phyloP scores from a whole-genome alignment of 2,797 vertebrate genomes.

The Typhlichthys eigenmanni region DNA sequence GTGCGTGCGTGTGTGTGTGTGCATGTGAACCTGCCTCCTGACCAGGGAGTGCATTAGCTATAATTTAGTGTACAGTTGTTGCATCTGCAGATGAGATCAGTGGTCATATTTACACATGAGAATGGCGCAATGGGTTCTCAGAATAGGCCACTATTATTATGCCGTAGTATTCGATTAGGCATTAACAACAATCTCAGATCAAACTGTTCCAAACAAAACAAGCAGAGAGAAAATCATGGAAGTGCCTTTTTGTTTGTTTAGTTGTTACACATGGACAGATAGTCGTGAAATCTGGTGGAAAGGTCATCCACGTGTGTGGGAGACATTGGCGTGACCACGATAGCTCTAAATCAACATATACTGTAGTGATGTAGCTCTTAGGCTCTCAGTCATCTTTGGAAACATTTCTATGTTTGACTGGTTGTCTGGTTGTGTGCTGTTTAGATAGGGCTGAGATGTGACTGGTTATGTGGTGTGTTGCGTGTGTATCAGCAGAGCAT shows the following conservation, averaged over 20 bases:
- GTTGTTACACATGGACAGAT: too few relatives aligned
- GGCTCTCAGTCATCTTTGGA: too few relatives aligned
- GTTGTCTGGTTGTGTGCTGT: conserved; percentile 42
- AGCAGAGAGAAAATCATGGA: too few relatives aligned
- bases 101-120: conserved; percentile 60
- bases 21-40: neutral
- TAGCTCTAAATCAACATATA: too few relatives aligned
- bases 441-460: conserved; percentile 12
- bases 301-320: too few relatives aligned
- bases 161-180: conserved; percentile 28
- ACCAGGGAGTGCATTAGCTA: conserved; percentile 16
- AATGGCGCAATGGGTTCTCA: conserved; percentile 34
- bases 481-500: too few relatives aligned
- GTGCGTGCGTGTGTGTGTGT: neutral
- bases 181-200: conserved; percentile 1
- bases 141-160: conserved; percentile 46
- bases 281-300: too few relatives aligned
- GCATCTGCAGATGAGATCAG: conserved; percentile 37
- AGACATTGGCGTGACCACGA: too few relatives aligned
- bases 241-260: too few relatives aligned
- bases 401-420: too few relatives aligned
- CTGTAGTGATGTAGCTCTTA: too few relatives aligned
- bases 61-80: conserved; percentile 40
- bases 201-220: neutral
- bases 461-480: too few relatives aligned